Percentiles rank a stretch among this genome's conserved stretches.
phyloP scores from a whole-genome alignment of 2,888 invertebrate species.

The Oscheius myriophilus region DNA sequence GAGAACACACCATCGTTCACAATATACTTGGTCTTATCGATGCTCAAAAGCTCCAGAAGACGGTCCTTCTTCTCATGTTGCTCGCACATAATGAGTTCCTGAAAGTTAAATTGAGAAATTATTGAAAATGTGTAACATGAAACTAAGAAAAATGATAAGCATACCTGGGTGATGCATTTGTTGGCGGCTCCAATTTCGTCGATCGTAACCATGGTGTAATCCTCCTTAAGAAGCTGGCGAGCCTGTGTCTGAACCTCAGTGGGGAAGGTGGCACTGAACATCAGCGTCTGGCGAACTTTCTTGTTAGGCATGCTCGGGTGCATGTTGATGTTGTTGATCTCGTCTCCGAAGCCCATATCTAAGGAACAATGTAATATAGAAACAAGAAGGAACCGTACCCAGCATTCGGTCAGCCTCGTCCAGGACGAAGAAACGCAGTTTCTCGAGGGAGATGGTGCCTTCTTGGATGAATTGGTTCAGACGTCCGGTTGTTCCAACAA shows the following conservation, averaged over 20 bases:
- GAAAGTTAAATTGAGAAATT: slow-evolving; percentile 70
- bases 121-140: too few relatives aligned
- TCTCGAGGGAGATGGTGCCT: slow-evolving; percentile 3
- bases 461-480: slow-evolving; percentile 35
- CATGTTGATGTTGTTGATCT: too few relatives aligned
- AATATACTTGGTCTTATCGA: slow-evolving; percentile 44
- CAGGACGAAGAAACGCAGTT: slow-evolving; percentile 73
- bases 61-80: slow-evolving; percentile 80
- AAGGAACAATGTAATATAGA: too few relatives aligned
- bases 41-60: slow-evolving; percentile 79
- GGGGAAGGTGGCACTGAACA: slow-evolving; percentile 79
- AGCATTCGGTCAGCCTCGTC: slow-evolving; percentile 99
- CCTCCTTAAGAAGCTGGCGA: slow-evolving; percentile 78
- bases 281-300: background rate
- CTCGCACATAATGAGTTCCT: slow-evolving; percentile 73
- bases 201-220: slow-evolving; percentile 87
- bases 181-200: slow-evolving; percentile 94
- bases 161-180: slow-evolving; percentile 86
- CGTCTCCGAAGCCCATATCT: too few relatives aligned
- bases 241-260: slow-evolving; percentile 82
- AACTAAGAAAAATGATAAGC: too few relatives aligned
- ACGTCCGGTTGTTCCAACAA: slow-evolving; percentile 50
- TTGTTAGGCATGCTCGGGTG: background rate
- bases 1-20: slow-evolving; percentile 33
- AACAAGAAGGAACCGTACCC: too few relatives aligned